phyloP scores from a whole-genome alignment of 1,140 invertebrate genomes.

The Triops cancriformis region DNA sequence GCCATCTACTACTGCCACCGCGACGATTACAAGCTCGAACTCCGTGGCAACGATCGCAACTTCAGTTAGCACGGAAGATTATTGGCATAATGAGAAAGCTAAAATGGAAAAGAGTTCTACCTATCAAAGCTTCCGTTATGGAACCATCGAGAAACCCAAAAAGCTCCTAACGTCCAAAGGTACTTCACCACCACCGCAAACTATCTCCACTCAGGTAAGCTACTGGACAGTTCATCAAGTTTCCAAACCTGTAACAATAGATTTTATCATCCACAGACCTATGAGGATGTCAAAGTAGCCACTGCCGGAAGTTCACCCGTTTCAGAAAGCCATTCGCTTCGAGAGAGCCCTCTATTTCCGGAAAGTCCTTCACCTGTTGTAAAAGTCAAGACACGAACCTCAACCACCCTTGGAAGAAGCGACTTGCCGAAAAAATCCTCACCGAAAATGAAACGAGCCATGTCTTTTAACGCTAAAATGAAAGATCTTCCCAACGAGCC shows the following conservation, averaged over 20 bases:
- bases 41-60: background rate
- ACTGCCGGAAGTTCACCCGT: background rate
- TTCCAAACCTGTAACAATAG: background rate
- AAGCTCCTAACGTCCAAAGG: slow-evolving; percentile 48
- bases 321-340: background rate
- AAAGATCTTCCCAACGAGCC: slow-evolving; percentile 14
- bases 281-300: background rate
- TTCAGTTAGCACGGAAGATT: slow-evolving; percentile 23
- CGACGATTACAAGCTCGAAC: slow-evolving; percentile 4
- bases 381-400: background rate
- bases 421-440: background rate
- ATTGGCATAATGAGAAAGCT: slow-evolving; percentile 33
- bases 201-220: slow-evolving; percentile 72
- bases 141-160: background rate
- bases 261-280: background rate
- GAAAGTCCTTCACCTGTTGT: background rate
- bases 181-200: slow-evolving; percentile 76
- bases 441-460: slow-evolving; percentile 24
- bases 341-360: background rate
- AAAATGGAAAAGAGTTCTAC: slow-evolving; percentile 36
- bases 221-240: background rate
- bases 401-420: background rate
- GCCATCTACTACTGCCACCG: background rate
- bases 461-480: slow-evolving; percentile 18
- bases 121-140: slow-evolving; percentile 16